Base-by-base conservation (phyloP, 2,113 vertebrate species). In the Coturnix japonica region DNA sequence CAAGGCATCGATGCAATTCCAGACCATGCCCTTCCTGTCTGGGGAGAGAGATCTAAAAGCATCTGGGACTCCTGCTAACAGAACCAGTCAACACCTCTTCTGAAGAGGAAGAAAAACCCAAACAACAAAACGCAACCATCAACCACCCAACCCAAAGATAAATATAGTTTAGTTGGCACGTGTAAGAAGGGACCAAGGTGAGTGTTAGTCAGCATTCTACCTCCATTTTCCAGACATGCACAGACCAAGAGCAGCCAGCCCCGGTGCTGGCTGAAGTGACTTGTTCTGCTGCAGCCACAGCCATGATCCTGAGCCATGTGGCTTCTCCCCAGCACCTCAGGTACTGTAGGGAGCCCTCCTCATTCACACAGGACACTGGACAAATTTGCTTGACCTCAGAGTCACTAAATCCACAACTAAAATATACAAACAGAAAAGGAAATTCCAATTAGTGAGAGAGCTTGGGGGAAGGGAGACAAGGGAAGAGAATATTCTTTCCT, bases 11-110 rank as follows among this genome's bases (percentile, higher is more conserved):
- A 11, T 90, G 71, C n/a, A 82, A 94, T 89, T 91, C 85, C 94
- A 92, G 77, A 77, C 85, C 87, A 85, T 95, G 95, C 91, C 91
- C 94, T 97, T 97, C 92, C 93, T 93, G 92, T 85, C 95, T 85
- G 64, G 76, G 51, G 53, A 80, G 17, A 71, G 86, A 91, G 89
- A 95, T 66, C 81, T 87, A 65, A 95, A 91, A 87, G 74, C 71
- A 47, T 30, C 87, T 3, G 15, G 71, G 63, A 83, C 37, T 93
- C 81, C 66, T 4, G 23, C 51, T 87, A 94, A 92, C 65, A 95
- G 65, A 86, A 95, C 59, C 21, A 13, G 67, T 88, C 95, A 92
- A 87, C 90, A 93, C 78, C 67, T 91, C 80, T 64, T 44, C 1
- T 56, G 43, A 84, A 47, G 28, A 25, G 9, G 5, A 3, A 22